phyloP scores from a whole-genome alignment of 2,888 invertebrate species.

The Disparrhopalites patrizii region DNA sequence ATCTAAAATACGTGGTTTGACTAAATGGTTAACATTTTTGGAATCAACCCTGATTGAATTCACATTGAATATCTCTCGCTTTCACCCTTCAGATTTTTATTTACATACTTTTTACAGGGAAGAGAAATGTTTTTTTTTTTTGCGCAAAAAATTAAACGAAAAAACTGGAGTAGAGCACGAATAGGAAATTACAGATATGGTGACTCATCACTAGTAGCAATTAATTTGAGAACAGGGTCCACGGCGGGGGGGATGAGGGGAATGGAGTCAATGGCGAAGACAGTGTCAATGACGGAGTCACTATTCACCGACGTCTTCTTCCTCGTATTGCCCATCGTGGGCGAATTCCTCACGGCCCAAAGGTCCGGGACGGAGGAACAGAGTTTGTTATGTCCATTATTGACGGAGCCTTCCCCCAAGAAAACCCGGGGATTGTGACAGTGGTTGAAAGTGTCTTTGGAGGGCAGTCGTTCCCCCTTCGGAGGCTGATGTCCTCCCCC shows the following conservation, averaged over 20 bases:
- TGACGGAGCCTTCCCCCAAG: neutral
- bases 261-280: constrained; percentile 3
- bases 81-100: no score
- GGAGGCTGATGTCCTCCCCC: no score
- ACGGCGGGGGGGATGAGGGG: constrained; percentile 14
- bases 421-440: constrained; percentile 10
- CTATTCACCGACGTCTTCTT: constrained; percentile 40
- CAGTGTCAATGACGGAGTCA: constrained; percentile 37
- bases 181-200: constrained; percentile 15
- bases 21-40: no score
- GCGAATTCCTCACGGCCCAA: constrained; percentile 40
- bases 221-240: constrained; percentile 42
- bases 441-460: no score
- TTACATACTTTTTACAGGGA: no score
- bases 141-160: no score
- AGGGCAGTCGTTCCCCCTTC: no score
- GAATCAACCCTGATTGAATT: no score
- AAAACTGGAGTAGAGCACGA: no score
- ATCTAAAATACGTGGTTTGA: no score
- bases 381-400: constrained; percentile 26
- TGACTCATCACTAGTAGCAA: constrained; percentile 41
- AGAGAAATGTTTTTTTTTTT: no score
- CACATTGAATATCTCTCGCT: no score
- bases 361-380: constrained; percentile 43
- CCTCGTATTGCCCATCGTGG: constrained; percentile 25